Evolutionary conservation across 2,797 vertebrate species (phyloP), one percentile per base, ranked within the genome.

Genomic region (Phataginus tetradactyla): DNA sequence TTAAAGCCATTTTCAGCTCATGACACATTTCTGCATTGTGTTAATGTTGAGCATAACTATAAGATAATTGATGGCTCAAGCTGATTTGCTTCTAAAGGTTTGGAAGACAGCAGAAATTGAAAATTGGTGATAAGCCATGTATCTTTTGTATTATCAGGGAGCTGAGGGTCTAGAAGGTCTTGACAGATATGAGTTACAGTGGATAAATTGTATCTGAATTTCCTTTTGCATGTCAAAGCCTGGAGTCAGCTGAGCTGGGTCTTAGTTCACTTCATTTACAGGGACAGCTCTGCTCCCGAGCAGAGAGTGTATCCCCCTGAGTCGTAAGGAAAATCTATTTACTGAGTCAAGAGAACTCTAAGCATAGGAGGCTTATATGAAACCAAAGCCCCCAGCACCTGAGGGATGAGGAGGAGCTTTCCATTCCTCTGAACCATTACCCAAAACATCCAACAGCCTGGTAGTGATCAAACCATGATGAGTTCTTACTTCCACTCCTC

Each of bases 161-260:
- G 83, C 96, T 89, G 39, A n/a, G 83, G 91, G 74, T 92, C 53
- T n/a, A 63, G 49, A 42, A 85, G 83, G 71, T 94, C 74, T 51
- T 86, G 57, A 45, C 32, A 95, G 11, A 66, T 85, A 8, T 42
- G 55, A 91, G 55, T 71, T 74, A 64, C 13, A 86, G 49, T 63
- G 93, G 49, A 95, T 61, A 96, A 78, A 89, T 84, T 25, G 34
- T 85, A 91, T 45, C 71, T 78, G n/a, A 96, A 96, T 93, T 91
- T 88, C 42, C 21, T 84, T 53, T 66, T 87, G 1, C 21, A 9
- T 88, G 85, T 63, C 37, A 90, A 86, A 87, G 49, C 21, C 84
- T 81, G 49, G 13, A 78, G 64, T 93, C 55, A 87, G 18, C 42
- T 72, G 64, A 97, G 51, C 86, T 63, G 75, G 79, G 29, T 80